Conservation (phyloP, 2,888 invertebrate species). For the Leptinotarsa rubiginosa region DNA sequence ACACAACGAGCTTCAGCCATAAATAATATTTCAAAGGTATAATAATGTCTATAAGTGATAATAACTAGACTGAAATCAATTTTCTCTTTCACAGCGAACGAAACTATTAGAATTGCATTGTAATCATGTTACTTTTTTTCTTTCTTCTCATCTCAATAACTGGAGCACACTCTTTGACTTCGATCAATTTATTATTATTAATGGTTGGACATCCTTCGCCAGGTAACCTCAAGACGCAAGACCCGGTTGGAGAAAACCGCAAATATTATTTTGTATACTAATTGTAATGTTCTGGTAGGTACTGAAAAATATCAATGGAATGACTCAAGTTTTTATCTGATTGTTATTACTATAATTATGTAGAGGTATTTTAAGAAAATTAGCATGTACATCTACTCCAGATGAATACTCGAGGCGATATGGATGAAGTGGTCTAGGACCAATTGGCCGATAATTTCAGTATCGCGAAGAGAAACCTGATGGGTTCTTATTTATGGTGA, state of each 20-base stretch:
- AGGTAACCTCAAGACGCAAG: constrained; percentile 8
- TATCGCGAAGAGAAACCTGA: background rate
- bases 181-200: constrained; percentile 10
- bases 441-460: background rate
- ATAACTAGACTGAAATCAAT: background rate
- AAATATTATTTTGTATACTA: constrained; percentile 5
- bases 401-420: background rate
- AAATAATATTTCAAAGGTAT: too few species aligned
- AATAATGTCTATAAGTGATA: too few species aligned
- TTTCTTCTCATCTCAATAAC: background rate
- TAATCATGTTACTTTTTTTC: background rate
- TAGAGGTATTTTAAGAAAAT: constrained; percentile 22
- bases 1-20: too few species aligned
- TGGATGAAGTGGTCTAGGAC: background rate
- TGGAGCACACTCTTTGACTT: background rate
- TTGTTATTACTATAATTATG: constrained; percentile 25
- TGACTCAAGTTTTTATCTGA: constrained; percentile 8
- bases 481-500: too few species aligned
- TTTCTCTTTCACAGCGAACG: background rate
- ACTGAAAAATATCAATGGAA: constrained; percentile 23
- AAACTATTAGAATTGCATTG: background rate
- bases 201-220: constrained; percentile 4
- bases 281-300: background rate
- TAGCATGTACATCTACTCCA: constrained; percentile 19
- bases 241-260: constrained; percentile 17